Base-by-base conservation (phyloP, 2,113 vertebrate species). In the Alaudala cheleensis region DNA sequence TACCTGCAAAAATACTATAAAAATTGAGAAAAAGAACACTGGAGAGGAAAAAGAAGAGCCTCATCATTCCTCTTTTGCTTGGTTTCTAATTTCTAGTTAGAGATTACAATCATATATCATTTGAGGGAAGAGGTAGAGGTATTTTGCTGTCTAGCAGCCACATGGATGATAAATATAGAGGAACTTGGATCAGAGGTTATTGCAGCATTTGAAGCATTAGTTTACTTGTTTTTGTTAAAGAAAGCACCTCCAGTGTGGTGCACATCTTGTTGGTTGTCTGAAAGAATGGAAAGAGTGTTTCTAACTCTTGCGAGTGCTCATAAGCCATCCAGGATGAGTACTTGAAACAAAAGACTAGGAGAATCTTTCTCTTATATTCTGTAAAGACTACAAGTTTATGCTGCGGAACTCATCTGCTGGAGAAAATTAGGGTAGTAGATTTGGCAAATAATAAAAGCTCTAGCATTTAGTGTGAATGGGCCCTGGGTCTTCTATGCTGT, bases 221-320 rank as follows among this genome's bases (percentile, higher is more conserved):
- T 72, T 87, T 45, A 50, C 34, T 81, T 74, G 21, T 49, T 23
- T 51, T 45, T 79, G 17, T 33, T 60, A 40, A 78, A 58, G 44
- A 67, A 26, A 49, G 6, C 25, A 33, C 9, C 24, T 67, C 33
- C 45, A 54, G 53, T 0, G 0, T 62, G 62, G 6, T 24, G 25
- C 22, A 6, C 11, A 2, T 9, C 6, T 16, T 54, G 17, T 19
- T 64, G 34, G 9, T 18, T 47, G 23, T 60, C 40, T 80, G 47
- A 54, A 92, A 28, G 45, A 78, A 49, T 15, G 42, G 19, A 26
- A 34, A 56, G 14, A 33, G 14, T 29, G 18, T 49, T 79, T 82
- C 25, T 40, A 26, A 34, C 6, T 37, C 31, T 45, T 53, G 3
- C 14, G n/a, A 74, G 31, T 51, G n/a, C 20, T 47, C 20, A 2